These are phyloP conservation scores for Sitodiplosis mosellana DNA, from an alignment of 1,140 invertebrate genomes.

Conservation along the genomic window DNA sequence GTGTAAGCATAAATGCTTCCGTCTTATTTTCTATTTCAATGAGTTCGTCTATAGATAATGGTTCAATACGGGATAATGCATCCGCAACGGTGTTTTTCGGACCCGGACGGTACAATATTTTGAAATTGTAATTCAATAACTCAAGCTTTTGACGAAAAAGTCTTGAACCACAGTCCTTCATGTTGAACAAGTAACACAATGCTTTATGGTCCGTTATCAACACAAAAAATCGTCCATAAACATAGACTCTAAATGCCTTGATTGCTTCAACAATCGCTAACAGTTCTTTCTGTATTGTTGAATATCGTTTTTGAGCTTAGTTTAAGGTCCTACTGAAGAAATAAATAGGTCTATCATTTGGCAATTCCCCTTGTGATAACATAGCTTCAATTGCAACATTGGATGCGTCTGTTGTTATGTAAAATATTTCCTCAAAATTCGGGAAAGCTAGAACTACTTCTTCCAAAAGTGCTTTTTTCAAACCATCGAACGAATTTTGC, in stretches of 20 bases:
- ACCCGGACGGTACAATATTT: too few relatives aligned
- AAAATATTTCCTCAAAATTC: slow-evolving; percentile 10
- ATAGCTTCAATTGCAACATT: slow-evolving; percentile 9
- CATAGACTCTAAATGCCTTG: slow-evolving; percentile 27
- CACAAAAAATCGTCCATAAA: slow-evolving; percentile 27
- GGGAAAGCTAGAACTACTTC: slow-evolving; percentile 17
- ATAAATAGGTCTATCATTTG: slow-evolving; percentile 8
- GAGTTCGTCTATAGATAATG: too few relatives aligned
- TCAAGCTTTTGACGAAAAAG: too few relatives aligned
- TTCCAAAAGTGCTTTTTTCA: slow-evolving; percentile 5
- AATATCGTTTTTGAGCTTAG: slow-evolving; percentile 15
- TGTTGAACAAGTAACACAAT: too few relatives aligned
- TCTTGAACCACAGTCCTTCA: too few relatives aligned
- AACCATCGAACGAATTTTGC: background rate
- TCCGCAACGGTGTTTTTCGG: too few relatives aligned
- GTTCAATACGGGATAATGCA: too few relatives aligned
- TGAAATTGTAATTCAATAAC: too few relatives aligned
- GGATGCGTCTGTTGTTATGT: slow-evolving; percentile 8
- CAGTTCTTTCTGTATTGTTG: slow-evolving; percentile 14
- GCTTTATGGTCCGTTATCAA: slow-evolving; percentile 31
- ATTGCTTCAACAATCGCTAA: too few relatives aligned
- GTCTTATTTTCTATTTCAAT: too few relatives aligned
- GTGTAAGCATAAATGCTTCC: too few relatives aligned
- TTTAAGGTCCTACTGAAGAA: slow-evolving; percentile 12
- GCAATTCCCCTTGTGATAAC: slow-evolving; percentile 7